Base-by-base conservation (phyloP, 2,113 vertebrate species). In the Oryzias woworae region DNA sequence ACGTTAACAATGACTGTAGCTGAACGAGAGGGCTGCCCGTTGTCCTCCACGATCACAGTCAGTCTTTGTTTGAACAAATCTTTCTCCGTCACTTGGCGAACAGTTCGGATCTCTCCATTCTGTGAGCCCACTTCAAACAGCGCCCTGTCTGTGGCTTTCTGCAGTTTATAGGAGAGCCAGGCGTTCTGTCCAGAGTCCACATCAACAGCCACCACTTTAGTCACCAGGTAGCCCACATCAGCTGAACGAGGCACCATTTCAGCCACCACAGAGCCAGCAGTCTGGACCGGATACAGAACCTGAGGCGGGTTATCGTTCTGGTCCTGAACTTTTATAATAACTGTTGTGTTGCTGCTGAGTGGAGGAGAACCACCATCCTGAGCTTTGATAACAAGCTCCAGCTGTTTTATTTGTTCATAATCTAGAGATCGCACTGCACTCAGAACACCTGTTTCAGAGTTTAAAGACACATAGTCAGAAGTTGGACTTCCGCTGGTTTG, bases 351-450 rank as follows among this genome's bases (percentile, higher is more conserved):
- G 10, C 36, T 36, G 36, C 36, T 36, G 10, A 36, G 36, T 2
- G 36, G 80, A 65, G 80, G 78, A 13, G 66, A 85, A 18, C 82
- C 82, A 44, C 77, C 77, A 59, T 86, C 84, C 28, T 78, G 81
- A 0, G 82, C 84, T 63, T 62, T 78, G 2, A 89, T 58, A 0
- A 69, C 26, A 0, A 86, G 2, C 13, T 78, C 12, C 20, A 88
- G 2, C 5, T 66, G 28, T 66, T 78, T 83, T 1, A 84, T 78
- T 45, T 86, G 84, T 6, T 86, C 84, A 58, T 78, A 87, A 62
- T 89, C 85, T 23, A 88, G 78, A 0, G 73, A 82, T 4, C 72
- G 78, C n/a, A 52, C 46, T 0, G 81, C 69, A 3, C 68, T 51
- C 4, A 85, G 7, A 13, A 70, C 67, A 41, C 86, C 83, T 14